Evolutionary conservation across 2,797 vertebrate genomes (phyloP).

Genomic region (Phoeniculus purpureus): DNA sequence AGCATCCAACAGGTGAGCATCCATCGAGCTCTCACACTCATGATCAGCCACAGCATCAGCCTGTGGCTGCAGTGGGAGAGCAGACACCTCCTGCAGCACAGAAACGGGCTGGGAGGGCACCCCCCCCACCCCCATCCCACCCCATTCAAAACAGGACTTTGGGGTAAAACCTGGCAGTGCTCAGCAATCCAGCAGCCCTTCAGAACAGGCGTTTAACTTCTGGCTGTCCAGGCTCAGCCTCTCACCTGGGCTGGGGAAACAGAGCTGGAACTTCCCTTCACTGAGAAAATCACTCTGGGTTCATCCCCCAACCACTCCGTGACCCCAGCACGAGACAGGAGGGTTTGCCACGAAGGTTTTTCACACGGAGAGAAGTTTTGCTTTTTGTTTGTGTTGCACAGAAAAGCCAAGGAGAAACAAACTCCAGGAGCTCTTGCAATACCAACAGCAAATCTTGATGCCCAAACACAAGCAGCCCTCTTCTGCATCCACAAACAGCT

Average conservation of each 20-base stretch:
- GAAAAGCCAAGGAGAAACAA: not conserved
- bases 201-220: not conserved
- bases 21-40: not conserved
- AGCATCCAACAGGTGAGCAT: not conserved
- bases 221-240: rapidly evolving
- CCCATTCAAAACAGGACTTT: rapidly evolving
- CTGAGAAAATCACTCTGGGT: rapidly evolving
- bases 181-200: not conserved
- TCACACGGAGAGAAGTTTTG: not conserved
- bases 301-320: not conserved
- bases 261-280: not conserved
- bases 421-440: not conserved
- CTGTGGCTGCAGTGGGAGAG: not conserved
- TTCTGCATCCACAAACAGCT: not conserved
- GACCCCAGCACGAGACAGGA: not conserved
- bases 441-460: not conserved
- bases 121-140: rapidly evolving
- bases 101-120: not conserved
- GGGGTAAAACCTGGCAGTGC: not conserved
- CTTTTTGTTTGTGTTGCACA: not conserved
- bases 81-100: not conserved
- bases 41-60: not conserved
- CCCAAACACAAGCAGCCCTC: rapidly evolving
- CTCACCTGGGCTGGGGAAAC: not conserved
- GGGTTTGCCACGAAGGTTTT: not conserved